Evolutionary conservation across 2,888 invertebrate genomes (phyloP).

Genomic region (Acleris cristana): DNA sequence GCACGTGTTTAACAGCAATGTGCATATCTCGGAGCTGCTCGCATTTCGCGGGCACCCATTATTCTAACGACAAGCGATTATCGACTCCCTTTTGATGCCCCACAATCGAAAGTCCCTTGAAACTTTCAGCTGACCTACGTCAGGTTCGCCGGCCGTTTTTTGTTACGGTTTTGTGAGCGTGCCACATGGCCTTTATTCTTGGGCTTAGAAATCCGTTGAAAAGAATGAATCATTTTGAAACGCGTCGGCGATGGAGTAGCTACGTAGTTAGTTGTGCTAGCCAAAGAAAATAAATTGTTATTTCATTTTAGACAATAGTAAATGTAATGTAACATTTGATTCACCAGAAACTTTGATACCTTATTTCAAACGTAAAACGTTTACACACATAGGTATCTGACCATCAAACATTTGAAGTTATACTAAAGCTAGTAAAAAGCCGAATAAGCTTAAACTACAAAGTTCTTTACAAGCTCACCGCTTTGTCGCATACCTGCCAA

Average conservation of each 20-base stretch:
- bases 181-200: constrained; percentile 81
- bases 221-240: constrained; percentile 69
- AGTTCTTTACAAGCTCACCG: too few relatives aligned
- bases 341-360: not conserved
- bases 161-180: constrained; percentile 66
- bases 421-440: too few relatives aligned
- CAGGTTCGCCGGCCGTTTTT: constrained; percentile 67
- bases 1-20: constrained; percentile 77
- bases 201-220: constrained; percentile 67
- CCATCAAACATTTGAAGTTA: too few relatives aligned
- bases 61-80: constrained; percentile 55
- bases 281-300: constrained; percentile 41
- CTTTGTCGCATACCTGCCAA: too few relatives aligned
- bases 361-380: too few relatives aligned
- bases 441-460: too few relatives aligned
- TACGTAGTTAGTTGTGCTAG: constrained; percentile 49
- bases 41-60: constrained; percentile 62
- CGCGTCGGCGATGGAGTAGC: constrained; percentile 51
- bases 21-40: constrained; percentile 66
- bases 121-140: constrained; percentile 43
- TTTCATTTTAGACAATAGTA: not conserved
- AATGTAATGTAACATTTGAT: not conserved
- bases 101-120: constrained; percentile 55
- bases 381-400: too few relatives aligned
- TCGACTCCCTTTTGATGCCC: constrained; percentile 48